phyloP scores from a whole-genome alignment of 2,888 invertebrate species.

The Nephrotoma appendiculata region DNA sequence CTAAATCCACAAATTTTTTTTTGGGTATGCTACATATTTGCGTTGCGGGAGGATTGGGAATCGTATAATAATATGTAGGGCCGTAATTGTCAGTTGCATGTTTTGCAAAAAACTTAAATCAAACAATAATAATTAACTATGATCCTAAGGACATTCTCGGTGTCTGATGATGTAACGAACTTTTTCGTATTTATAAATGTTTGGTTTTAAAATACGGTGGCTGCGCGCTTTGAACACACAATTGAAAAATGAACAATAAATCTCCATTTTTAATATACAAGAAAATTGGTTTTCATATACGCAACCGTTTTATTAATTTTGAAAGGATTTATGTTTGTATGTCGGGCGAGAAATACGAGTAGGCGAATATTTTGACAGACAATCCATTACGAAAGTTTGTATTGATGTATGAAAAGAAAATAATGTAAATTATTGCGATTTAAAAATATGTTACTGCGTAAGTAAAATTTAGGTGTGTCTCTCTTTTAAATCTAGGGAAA shows the following conservation, averaged over 20 bases:
- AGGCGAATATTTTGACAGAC: too few species aligned
- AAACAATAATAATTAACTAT: not conserved
- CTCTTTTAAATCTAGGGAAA: too few species aligned
- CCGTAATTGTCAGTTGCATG: not conserved
- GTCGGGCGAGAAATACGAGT: too few species aligned
- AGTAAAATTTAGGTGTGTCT: too few species aligned
- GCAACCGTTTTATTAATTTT: not conserved
- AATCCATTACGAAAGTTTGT: too few species aligned
- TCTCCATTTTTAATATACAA: not conserved
- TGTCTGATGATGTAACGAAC: not conserved
- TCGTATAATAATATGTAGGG: not conserved
- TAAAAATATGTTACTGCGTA: too few species aligned
- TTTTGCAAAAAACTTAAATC: not conserved
- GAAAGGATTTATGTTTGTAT: too few species aligned
- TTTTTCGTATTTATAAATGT: not conserved
- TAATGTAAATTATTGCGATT: too few species aligned
- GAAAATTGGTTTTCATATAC: not conserved
- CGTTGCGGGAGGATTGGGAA: not conserved
- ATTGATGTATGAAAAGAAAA: too few species aligned
- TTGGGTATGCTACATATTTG: not conserved
- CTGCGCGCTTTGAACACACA: not conserved
- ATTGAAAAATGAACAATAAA: not conserved
- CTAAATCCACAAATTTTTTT: not conserved
- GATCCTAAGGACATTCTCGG: not conserved
- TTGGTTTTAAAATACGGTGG: not conserved